Percentiles rank a stretch among this genome's conserved stretches.
Conservation (phyloP, 2,113 vertebrate genomes). For the Anser brachyrhynchus region DNA sequence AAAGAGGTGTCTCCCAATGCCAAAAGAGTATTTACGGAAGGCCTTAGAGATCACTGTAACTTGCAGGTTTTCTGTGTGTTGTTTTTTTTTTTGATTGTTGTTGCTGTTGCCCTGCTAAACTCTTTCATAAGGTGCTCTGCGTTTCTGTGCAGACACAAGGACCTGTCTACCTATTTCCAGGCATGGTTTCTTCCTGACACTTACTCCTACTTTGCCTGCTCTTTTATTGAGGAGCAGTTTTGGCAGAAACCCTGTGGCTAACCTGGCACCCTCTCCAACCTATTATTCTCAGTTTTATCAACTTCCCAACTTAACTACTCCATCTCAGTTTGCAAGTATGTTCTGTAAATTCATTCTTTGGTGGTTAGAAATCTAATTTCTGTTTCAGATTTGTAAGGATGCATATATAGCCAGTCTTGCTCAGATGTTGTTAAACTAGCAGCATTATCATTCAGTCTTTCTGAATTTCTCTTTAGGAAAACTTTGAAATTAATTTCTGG, state of each 20-base stretch:
- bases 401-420: not conserved
- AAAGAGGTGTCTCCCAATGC: not conserved
- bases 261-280: not conserved
- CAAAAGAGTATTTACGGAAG: not conserved
- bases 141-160: not conserved
- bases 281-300: not conserved
- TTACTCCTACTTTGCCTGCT: not conserved
- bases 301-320: not conserved
- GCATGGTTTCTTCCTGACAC: not conserved
- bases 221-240: not conserved
- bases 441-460: not conserved
- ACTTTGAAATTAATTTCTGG: not conserved
- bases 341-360: conserved; percentile 3
- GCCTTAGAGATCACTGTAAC: not conserved
- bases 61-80: not conserved
- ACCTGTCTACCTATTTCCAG: not conserved
- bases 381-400: not conserved
- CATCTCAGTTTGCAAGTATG: not conserved
- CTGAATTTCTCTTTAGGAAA: not conserved
- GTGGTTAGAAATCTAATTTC: not conserved
- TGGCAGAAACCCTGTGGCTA: not conserved
- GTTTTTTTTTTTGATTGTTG: too few species aligned
- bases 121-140: rapidly evolving
- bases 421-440: not conserved
- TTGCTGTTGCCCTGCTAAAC: not conserved